A percentile compares a stretch with the other conserved stretches of the same genome.
Conservation (phyloP, 1,140 invertebrate species). For the Stenopsyche tienmushanensis region DNA sequence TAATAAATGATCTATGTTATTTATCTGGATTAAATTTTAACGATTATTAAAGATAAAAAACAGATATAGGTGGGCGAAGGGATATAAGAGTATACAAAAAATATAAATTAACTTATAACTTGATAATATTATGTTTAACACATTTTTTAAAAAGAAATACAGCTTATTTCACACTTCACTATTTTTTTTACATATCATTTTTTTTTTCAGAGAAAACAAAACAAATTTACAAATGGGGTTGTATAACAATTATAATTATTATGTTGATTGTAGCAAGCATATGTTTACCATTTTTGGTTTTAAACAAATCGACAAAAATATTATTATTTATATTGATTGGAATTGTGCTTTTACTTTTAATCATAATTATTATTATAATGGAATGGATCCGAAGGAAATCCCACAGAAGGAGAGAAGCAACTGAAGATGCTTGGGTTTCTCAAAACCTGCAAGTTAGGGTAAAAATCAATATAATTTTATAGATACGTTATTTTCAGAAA, state of each 20-base stretch:
- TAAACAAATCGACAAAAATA: constrained; percentile 19
- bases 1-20: too few relatives aligned
- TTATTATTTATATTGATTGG: constrained; percentile 25
- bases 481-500: neutral
- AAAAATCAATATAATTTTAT: neutral
- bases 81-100: neutral
- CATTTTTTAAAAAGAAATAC: neutral
- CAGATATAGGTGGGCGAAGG: too few relatives aligned
- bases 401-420: constrained; percentile 4
- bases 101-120: neutral
- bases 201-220: constrained; percentile 3
- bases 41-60: too few relatives aligned
- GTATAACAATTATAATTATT: neutral
- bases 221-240: neutral
- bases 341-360: constrained; percentile 25
- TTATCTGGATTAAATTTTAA: too few relatives aligned
- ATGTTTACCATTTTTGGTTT: constrained; percentile 28
- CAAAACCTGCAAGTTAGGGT: constrained; percentile 27
- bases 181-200: neutral
- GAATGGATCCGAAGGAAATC: constrained; percentile 34
- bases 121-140: neutral
- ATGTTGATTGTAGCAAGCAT: constrained; percentile 23
- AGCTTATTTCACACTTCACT: neutral
- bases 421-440: constrained; percentile 16
- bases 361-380: constrained; percentile 19